Evolutionary conservation across 2,113 vertebrate genomes (phyloP), one percentile per base, ranked within the genome.

Genomic region (Cavia porcellus): DNA sequence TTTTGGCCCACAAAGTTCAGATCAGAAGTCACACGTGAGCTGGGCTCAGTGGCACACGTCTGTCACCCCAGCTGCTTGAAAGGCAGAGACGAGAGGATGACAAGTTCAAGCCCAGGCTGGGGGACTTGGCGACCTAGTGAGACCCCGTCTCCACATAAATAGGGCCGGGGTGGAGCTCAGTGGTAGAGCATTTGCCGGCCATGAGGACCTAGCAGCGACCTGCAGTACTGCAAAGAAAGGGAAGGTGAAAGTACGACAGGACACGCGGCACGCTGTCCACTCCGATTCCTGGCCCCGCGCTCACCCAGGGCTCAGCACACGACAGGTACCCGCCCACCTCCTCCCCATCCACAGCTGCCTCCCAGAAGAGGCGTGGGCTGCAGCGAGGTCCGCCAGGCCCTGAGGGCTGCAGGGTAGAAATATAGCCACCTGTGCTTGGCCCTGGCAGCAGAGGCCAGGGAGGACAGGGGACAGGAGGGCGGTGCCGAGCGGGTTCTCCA

Each of bases 241-340:
- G 38, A 38, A 75, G 35, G 15, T 17, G 38, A 42, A 38, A 38
- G 1, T 15, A 47, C 28, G 74, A 15, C 50, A 55, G 55, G 62
- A 10, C 13, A 3, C 32, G 24, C 45, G 45, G 61, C 64, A 9
- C 77, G 15, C 70, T n/a, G 17, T 62, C 50, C 5, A 13, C 59
- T 8, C 47, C 14, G 3, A 42, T 35, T 57, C 55, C 64, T 66
- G 11, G 50, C 24, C 7, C 57, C 66, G 13, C 42, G 55, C 42
- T 25, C 19, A 19, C 35, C 1, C 0, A 15, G 38, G 15, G 55
- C n/a, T 50, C 68, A 17, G 25, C 0, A 1, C 32, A 7, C 10
- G 1, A 30, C 35, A n/a, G 66, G 68, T 35, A 42, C 64, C 24
- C 30, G 0, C 30, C 12, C 38, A 28, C 42, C 14, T 47, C 35